Percentiles rank a stretch among this genome's conserved stretches.
Evolutionary conservation across 2,113 vertebrate species (phyloP).

Genomic region (Thalassarche chlororhynchos): DNA sequence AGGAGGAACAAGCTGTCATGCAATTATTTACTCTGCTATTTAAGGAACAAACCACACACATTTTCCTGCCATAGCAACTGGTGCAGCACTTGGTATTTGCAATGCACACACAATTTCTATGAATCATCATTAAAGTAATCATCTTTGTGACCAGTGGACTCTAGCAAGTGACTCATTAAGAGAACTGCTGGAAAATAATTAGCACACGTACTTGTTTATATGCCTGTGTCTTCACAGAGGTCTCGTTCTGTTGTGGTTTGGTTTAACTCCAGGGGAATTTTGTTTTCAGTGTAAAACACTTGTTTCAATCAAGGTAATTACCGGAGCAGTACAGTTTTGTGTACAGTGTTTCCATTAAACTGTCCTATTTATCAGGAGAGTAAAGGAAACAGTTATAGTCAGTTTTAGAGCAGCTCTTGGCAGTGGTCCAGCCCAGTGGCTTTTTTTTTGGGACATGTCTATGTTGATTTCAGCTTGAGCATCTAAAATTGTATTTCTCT

Average conservation of each 20-base stretch:
- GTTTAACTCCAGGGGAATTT: conserved; percentile 49
- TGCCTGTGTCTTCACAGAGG: neutral
- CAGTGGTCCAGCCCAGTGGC: neutral
- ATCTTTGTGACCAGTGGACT: conserved; percentile 41
- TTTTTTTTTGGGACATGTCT: neutral
- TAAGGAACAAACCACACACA: neutral
- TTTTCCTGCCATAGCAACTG: conserved; percentile 41
- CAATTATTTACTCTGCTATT: conserved; percentile 42
- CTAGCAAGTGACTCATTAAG: conserved; percentile 50
- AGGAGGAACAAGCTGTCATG: neutral
- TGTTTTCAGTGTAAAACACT: conserved; percentile 42
- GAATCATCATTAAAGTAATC: conserved; percentile 57
- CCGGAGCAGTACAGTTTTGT: conserved; percentile 41
- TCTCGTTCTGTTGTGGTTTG: neutral
- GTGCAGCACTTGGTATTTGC: neutral
- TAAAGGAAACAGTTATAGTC: conserved; percentile 1
- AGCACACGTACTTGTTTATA: neutral
- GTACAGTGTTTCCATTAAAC: conserved; percentile 34
- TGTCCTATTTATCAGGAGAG: conserved; percentile 1
- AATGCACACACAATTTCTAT: neutral
- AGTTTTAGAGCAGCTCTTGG: neutral
- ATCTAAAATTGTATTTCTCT: neutral
- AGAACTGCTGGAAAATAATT: conserved; percentile 50
- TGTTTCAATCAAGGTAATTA: conserved; percentile 64
- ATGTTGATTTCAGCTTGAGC: neutral